Evolutionary conservation across 2,888 invertebrate species (phyloP), one percentile per base, ranked within the genome.

Genomic region (Abscondita cerata): DNA sequence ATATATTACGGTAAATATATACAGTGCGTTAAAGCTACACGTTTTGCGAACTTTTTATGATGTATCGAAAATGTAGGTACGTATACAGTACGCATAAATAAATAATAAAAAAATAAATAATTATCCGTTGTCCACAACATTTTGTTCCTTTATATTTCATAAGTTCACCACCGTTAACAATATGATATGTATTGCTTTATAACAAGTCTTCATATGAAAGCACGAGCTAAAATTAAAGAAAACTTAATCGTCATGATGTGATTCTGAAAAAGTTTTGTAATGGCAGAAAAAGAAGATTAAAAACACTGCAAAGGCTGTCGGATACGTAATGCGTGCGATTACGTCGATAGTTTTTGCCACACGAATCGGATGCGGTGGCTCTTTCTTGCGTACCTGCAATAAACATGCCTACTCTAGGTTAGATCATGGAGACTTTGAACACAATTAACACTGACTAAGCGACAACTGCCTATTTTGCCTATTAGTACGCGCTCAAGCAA

Each of bases 281-380:
- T 93, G 93, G 78, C 94, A 92, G 85, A 96, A 96, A 87, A 96
- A 96, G 85, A 95, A 95, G 81, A 94, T 91, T 77, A 96, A 89
- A 85, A 96, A 96, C 80, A 95, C 89, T 79, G 93, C 90, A 83
- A 93, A 96, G 78, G 95, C 94, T 74, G 92, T 89, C 73, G 95
- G 95, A 85, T 96, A 96, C 74, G 94, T 94, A 81, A 95, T 93
- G 81, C 95, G 88, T 64, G 95, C 94, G 79, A 96, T 94, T 74
- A 95, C 95, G 84, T 95, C 95, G 81, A 95, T 95, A 64, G 95
- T 95, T 85, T 95, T 95, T 73, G 95, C 95, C 76, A 95, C 93
- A 74, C 95, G 87, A 76, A 95, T 95, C 64, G 95, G 95, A 83
- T 95, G 95, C 48, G 94, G 93, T 66, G 93, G 93, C 81, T 94